Percentiles rank a stretch among this genome's conserved stretches.
Evolutionary conservation across 1,140 invertebrate species (phyloP).

Genomic region (Kradibia gibbosae): DNA sequence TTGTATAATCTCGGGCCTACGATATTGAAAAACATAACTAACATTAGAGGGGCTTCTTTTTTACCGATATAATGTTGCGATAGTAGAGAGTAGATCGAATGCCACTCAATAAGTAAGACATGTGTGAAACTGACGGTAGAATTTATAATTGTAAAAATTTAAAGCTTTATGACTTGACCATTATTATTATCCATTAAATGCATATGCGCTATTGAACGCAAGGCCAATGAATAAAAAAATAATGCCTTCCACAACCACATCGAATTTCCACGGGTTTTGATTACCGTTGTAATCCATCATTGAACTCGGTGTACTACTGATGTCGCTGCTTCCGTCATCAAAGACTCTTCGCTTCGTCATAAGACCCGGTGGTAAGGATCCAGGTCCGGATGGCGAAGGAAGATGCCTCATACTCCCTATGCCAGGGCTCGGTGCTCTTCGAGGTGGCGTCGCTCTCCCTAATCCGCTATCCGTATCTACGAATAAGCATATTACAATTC

Average conservation of each 20-base stretch:
- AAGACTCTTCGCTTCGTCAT: conserved; percentile 84
- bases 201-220: too few relatives aligned
- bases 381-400: conserved; percentile 84
- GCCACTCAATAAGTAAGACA: too few relatives aligned
- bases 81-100: too few relatives aligned
- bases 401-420: conserved; percentile 77
- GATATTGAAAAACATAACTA: conserved; percentile 37
- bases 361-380: conserved; percentile 85
- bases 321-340: conserved; percentile 90
- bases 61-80: too few relatives aligned
- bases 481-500: conserved; percentile 59
- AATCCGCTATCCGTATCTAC: conserved; percentile 85
- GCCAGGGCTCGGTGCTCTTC: conserved; percentile 84
- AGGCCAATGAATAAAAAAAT: too few relatives aligned
- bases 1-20: conserved; percentile 96
- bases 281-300: conserved; percentile 90
- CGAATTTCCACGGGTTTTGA: too few relatives aligned
- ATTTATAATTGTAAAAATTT: too few relatives aligned
- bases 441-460: conserved; percentile 84
- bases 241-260: too few relatives aligned
- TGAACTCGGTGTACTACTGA: conserved; percentile 83
- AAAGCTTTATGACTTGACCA: too few relatives aligned
- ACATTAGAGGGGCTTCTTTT: too few relatives aligned
- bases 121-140: too few relatives aligned
- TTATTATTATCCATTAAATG: too few relatives aligned